Conservation (phyloP, 2,888 invertebrate species). For the Orthonevra nobilis region DNA sequence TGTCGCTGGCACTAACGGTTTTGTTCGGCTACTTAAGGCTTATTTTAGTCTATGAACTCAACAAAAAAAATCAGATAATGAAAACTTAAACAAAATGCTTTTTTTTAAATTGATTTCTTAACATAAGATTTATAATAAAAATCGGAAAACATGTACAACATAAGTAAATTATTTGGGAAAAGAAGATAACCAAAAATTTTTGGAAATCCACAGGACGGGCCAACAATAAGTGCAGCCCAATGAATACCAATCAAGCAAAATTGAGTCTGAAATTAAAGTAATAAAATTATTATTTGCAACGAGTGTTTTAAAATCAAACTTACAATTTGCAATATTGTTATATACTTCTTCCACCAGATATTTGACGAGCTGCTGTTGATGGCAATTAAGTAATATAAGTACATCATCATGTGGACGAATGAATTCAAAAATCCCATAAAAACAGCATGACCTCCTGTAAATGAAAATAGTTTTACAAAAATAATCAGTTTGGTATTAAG, state of each 20-base stretch:
- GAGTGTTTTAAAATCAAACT: not conserved
- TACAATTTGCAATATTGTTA: constrained; percentile 73
- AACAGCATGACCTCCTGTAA: constrained; percentile 75
- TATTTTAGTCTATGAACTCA: no score
- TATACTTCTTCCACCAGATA: constrained; percentile 80
- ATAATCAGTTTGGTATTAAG: no score
- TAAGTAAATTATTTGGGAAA: constrained; percentile 32
- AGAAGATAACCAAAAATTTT: not conserved
- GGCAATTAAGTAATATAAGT: constrained; percentile 78
- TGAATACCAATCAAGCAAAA: constrained; percentile 23
- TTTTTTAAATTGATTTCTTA: constrained; percentile 1
- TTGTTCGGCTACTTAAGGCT: no score
- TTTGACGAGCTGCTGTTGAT: constrained; percentile 76
- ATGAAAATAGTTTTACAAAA: no score
- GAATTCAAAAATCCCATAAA: constrained; percentile 78
- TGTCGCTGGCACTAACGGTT: no score
- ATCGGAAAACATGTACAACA: constrained; percentile 26
- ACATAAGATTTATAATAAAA: constrained; percentile 41
- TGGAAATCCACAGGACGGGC: constrained; percentile 31
- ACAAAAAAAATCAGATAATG: no score
- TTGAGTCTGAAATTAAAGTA: constrained; percentile 28
- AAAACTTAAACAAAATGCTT: not conserved
- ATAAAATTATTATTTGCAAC: not conserved
- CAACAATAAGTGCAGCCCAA: constrained; percentile 17
- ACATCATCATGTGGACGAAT: constrained; percentile 78